Percentiles rank a stretch among this genome's conserved stretches.
Evolutionary conservation across 1,140 invertebrate genomes (phyloP).

Genomic region (Drosophila saltans): DNA sequence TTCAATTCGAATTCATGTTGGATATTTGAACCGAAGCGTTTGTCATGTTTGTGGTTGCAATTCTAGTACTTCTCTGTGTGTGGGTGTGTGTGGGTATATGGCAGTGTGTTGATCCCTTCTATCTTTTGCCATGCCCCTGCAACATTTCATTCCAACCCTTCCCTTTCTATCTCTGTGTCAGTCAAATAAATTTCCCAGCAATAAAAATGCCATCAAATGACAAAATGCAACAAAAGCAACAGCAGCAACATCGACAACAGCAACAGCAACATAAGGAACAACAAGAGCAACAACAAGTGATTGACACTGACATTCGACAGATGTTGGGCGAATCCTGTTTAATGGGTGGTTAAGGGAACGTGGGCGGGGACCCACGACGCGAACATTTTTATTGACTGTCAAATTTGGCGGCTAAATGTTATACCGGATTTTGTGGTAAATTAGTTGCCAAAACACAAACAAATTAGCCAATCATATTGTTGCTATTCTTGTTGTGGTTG

Average conservation of each 20-base stretch:
- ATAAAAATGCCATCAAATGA: slow-evolving; percentile 70
- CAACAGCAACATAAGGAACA: slow-evolving; percentile 27
- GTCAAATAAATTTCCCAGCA: slow-evolving; percentile 69
- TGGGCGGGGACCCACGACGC: slow-evolving; percentile 23
- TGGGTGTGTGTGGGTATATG: slow-evolving; percentile 23
- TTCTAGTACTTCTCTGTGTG: neutral
- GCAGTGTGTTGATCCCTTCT: slow-evolving; percentile 44
- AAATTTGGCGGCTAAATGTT: slow-evolving; percentile 45
- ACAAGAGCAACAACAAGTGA: slow-evolving; percentile 42
- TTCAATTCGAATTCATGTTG: slow-evolving; percentile 45
- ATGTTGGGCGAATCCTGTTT: slow-evolving; percentile 25
- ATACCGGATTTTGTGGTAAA: slow-evolving; percentile 44
- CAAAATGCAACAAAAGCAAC: slow-evolving; percentile 33
- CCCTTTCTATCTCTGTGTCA: slow-evolving; percentile 17
- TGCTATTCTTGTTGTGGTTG: neutral
- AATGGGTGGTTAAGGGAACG: neutral
- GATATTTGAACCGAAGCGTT: slow-evolving; percentile 37
- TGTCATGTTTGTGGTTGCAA: slow-evolving; percentile 43
- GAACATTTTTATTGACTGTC: slow-evolving; percentile 40
- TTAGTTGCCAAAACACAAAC: slow-evolving; percentile 37
- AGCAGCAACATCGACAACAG: slow-evolving; percentile 17
- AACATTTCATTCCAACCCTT: neutral
- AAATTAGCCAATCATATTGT: slow-evolving; percentile 59
- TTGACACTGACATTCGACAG: slow-evolving; percentile 73
- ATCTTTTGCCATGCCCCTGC: neutral